phyloP scores from a whole-genome alignment of 2,797 vertebrate species.

The Sebastes melanostomus region DNA sequence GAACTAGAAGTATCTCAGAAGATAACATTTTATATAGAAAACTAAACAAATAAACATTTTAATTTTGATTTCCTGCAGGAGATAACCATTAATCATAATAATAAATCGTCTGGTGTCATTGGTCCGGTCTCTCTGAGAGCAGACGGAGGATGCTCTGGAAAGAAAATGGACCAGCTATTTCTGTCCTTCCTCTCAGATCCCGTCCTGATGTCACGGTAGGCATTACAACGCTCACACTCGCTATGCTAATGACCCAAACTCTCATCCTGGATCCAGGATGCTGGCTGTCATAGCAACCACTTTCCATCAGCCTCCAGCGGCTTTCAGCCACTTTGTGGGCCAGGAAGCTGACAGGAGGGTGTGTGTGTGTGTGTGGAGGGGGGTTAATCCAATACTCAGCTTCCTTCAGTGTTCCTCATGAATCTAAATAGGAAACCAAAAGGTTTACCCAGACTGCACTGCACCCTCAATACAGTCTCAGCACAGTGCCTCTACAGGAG shows the following conservation, averaged over 20 bases:
- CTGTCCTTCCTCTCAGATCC: conserved; percentile 28
- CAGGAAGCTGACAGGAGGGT: conserved; percentile 12
- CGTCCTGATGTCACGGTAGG: conserved; percentile 13
- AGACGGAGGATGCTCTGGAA: not conserved
- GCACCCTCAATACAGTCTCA: not conserved
- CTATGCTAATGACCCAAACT: conserved; percentile 40
- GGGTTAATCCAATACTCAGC: conserved; percentile 1
- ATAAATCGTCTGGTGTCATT: not conserved
- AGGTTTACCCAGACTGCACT: conserved; percentile 11
- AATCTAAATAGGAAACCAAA: conserved; percentile 22
- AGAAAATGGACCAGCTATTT: conserved; percentile 32
- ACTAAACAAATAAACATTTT: not conserved
- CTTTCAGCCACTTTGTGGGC: conserved; percentile 12
- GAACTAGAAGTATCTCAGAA: not conserved
- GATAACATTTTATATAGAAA: not conserved
- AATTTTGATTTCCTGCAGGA: not conserved
- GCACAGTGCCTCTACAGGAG: not conserved
- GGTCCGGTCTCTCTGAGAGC: not conserved
- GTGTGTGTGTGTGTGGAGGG: not conserved
- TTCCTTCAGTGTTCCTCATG: conserved; percentile 4
- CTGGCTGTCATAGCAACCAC: conserved; percentile 49
- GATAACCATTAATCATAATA: not conserved
- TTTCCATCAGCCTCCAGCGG: conserved; percentile 20
- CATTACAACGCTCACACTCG: conserved; percentile 3
- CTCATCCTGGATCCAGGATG: conserved; percentile 25